Base-by-base conservation (phyloP, 1,140 invertebrate genomes). In the Bombus impatiens region DNA sequence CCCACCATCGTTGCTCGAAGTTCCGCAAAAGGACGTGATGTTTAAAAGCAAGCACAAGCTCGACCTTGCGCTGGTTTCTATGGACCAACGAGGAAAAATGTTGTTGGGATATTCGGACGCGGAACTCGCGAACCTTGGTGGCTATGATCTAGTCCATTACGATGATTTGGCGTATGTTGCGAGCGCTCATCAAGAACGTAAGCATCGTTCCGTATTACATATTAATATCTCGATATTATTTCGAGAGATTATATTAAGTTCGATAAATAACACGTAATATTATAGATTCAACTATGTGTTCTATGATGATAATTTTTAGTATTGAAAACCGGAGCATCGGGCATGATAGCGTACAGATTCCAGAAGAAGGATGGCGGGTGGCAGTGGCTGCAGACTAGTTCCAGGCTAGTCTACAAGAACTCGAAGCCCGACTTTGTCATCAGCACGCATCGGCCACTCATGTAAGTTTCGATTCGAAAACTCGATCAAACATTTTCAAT, bases 41-140 rank as follows among this genome's bases (percentile, higher is more conserved):
- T 99, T 99, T 95, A 99, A 99, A 95, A 99, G 98, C 93, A 99
- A 99, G 96, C 99, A 99, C 96, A 99, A 99, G 94, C 96, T 99
- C 78, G 99, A 99, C 95, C 96, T 99, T 42, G 97, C 98, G 75
- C 96, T 99, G 62, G 97, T 99, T 74, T 99, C 98, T 9, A 99
- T 99, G 98, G 99, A 99, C 95, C 98, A 98, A 96, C 97, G 98
- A 92, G 99, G 99, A 40, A 99, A 99, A 95, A 97, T 99, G 96
- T 96, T 99, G 77, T 96, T 99, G 79, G 99, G 98, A 9, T 99
- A 99, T 94, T 97, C 98, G 4, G 99, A 99, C 93, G 96, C 97
- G 1, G 99, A 99, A 93, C 95, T 99, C 72, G 97, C 98, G 5
- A 98, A 98, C 90, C 97, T 98, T 95, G 98, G 98, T 47, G 98